Base-by-base conservation (phyloP, 2,113 vertebrate species). In the Pseudolaguvia tuberculata region DNA sequence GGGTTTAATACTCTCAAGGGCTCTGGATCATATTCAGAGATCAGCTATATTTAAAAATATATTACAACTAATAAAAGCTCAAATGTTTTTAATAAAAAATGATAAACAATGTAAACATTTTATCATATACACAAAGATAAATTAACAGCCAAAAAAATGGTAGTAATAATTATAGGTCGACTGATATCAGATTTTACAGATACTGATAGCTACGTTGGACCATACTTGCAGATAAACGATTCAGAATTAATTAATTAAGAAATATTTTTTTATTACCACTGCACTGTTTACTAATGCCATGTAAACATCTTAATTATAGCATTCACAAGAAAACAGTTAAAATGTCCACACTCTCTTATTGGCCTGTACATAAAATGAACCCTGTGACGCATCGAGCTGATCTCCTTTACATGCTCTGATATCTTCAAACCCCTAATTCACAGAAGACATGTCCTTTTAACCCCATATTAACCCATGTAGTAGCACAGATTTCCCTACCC, bases 401-500 rank as follows among this genome's bases (percentile, higher is more conserved):
- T 13, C 39, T 17, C n/a, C 27, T 25, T 23, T 63, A 63, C 62
- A 21, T 45, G 35, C 61, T 65, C 42, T 10, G 42, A 25, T 42
- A 14, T 21, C 20, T n/a, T 63, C 13, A 14, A 63, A 63, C 59
- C 3, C 12, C 35, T 61, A n/a, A 20, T 66, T 17, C 25, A 21
- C 13, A 17, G 20, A 31, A 21, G n/a, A 62, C 13, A 27, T 18
- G 4, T 23, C 14, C 18, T 13, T 13, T 53, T n/a, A 71, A 63
- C 18, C 18, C 50, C 48, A 57, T 20, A 42, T 74, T 39, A 84
- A 35, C 31, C 31, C 31, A 5, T 47, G 47, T 23, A 35, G 70
- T 53, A 81, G 85, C 81, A 85, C 81, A 5, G 71, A 85, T 85
- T 84, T 81, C 85, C 80, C 83, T 83, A 76, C 85, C 85, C 83